Evolutionary conservation across 2,797 vertebrate genomes (phyloP).

Genomic region (Myotis findleyi): DNA sequence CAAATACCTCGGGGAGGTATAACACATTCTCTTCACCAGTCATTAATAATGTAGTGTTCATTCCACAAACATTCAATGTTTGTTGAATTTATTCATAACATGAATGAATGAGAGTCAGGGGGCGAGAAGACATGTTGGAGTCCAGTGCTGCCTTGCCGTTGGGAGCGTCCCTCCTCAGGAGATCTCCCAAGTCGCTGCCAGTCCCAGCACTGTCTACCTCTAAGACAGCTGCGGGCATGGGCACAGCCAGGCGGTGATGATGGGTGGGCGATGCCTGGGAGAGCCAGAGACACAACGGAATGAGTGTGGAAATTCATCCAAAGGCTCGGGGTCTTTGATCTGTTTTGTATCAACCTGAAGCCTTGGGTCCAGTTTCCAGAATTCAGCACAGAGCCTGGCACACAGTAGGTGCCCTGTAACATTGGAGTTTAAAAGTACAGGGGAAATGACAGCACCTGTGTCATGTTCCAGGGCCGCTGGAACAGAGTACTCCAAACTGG

Average conservation of each 20-base stretch:
- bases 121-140: not conserved
- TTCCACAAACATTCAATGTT: conserved; percentile 64
- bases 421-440: not conserved
- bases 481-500: not conserved
- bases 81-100: conserved; percentile 43
- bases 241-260: not conserved
- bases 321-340: not conserved
- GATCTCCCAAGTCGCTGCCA: not conserved
- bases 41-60: conserved; percentile 40
- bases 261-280: too few species aligned
- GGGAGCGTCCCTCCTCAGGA: not conserved
- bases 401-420: not conserved
- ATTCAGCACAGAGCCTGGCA: not conserved
- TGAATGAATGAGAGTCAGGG: not conserved
- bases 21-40: not conserved
- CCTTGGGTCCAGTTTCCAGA: not conserved
- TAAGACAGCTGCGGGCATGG: not conserved
- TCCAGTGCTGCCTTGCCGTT: not conserved
- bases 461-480: not conserved
- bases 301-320: not conserved
- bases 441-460: not conserved
- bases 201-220: not conserved
- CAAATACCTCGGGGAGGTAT: conserved; percentile 27
- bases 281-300: rapidly evolving
- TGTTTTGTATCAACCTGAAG: not conserved